Evolutionary conservation across 2,888 invertebrate genomes (phyloP).

Genomic region (Eupeodes latifasciatus): DNA sequence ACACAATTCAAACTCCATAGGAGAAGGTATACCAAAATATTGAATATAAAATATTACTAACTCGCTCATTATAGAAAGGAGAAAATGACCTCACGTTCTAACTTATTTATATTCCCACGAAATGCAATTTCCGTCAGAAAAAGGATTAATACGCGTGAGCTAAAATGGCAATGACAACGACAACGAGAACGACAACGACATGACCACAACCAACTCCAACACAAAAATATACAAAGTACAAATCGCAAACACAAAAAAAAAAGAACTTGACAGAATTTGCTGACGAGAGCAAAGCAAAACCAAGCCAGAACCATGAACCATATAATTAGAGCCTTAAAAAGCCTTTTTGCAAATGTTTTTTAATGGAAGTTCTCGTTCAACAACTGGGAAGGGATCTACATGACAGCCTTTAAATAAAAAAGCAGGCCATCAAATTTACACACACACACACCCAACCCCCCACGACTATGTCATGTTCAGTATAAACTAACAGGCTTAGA

Average conservation of each 20-base stretch:
- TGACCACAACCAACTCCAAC: background rate
- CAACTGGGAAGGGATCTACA: background rate
- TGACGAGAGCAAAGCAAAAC: background rate
- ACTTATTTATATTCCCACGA: slow-evolving; percentile 26
- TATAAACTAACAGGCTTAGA: background rate
- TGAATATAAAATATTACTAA: background rate
- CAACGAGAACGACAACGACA: background rate
- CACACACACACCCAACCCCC: background rate
- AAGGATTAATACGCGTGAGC: background rate
- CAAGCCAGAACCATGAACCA: background rate
- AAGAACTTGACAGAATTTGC: background rate
- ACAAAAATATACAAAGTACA: background rate
- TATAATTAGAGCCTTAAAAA: slow-evolving; percentile 22
- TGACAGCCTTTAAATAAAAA: background rate
- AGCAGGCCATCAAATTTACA: background rate
- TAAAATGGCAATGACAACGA: slow-evolving; percentile 12
- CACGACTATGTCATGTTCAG: background rate
- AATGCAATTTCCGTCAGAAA: slow-evolving; percentile 16
- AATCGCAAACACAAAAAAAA: background rate
- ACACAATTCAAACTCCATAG: background rate
- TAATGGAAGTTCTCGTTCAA: background rate
- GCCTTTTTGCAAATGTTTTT: slow-evolving; percentile 3
- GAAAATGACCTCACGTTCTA: background rate
- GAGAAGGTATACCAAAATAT: no score
- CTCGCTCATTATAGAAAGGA: background rate